Conservation (phyloP, 2,888 invertebrate genomes). For the Chaitophorus viminalis region DNA sequence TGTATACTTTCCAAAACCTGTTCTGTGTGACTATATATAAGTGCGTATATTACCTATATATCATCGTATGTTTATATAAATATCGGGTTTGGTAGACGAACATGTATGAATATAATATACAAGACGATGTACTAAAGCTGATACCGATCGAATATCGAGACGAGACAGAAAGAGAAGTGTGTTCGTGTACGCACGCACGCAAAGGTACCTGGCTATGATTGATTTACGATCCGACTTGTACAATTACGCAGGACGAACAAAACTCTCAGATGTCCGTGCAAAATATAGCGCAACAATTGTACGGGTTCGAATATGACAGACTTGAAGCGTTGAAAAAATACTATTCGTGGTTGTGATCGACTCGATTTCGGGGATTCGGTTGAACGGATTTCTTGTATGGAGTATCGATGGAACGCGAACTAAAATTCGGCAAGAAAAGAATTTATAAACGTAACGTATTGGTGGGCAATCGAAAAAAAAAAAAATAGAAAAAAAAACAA, state of each 20-base stretch:
- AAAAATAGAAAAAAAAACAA: no score
- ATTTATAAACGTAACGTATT: no score
- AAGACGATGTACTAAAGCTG: background rate
- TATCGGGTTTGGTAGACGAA: background rate
- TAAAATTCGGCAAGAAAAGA: no score
- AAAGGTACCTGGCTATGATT: background rate
- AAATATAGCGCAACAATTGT: background rate
- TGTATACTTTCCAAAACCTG: slow-evolving; percentile 18
- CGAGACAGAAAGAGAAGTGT: no score
- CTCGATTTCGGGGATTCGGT: no score
- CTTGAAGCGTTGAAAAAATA: no score
- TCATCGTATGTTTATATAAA: background rate
- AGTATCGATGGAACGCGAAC: no score
- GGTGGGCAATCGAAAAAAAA: no score
- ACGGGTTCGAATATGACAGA: background rate
- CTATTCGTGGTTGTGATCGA: no score
- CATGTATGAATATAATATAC: background rate
- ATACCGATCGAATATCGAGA: background rate
- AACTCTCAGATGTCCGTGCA: background rate
- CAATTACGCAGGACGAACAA: background rate
- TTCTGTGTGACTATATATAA: background rate
- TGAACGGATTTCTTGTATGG: no score
- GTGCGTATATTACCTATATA: background rate
- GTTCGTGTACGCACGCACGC: background rate
- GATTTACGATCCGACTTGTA: slow-evolving; percentile 5